phyloP scores from a whole-genome alignment of 2,888 invertebrate species.

The Thecophora atra region DNA sequence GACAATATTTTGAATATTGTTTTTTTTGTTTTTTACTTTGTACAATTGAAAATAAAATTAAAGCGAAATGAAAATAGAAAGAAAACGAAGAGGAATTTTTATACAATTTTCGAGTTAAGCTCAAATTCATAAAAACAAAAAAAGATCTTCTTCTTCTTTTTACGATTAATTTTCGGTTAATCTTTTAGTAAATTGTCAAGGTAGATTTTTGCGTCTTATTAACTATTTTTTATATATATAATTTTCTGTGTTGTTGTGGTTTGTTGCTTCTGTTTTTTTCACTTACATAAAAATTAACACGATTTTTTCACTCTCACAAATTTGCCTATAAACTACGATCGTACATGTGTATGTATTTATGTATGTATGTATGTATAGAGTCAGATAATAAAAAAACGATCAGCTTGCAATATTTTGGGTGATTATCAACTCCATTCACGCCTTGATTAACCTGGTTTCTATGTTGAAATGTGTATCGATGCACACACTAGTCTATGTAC shows the following conservation, averaged over 20 bases:
- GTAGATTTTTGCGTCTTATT: neutral
- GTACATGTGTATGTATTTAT: neutral
- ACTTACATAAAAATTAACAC: constrained; percentile 21
- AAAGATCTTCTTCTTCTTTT: neutral
- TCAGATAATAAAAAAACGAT: neutral
- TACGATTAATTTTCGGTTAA: no score
- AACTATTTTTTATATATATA: neutral
- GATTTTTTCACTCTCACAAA: constrained; percentile 10
- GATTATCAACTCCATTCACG: neutral
- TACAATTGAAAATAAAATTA: no score
- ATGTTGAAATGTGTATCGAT: neutral
- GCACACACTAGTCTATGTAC: no score
- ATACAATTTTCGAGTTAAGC: no score
- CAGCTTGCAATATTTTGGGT: constrained; percentile 19
- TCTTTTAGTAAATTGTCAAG: constrained; percentile 5
- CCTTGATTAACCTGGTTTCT: neutral
- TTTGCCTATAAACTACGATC: constrained; percentile 20
- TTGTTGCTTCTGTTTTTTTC: constrained; percentile 25
- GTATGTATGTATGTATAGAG: neutral
- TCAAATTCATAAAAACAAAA: no score
- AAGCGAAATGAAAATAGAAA: no score
- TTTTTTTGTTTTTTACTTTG: no score
- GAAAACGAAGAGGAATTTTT: no score
- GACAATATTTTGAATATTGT: no score
- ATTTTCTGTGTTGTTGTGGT: neutral